Evolutionary conservation across 2,888 invertebrate species (phyloP).

Genomic region (Caenorhabditis sp.): DNA sequence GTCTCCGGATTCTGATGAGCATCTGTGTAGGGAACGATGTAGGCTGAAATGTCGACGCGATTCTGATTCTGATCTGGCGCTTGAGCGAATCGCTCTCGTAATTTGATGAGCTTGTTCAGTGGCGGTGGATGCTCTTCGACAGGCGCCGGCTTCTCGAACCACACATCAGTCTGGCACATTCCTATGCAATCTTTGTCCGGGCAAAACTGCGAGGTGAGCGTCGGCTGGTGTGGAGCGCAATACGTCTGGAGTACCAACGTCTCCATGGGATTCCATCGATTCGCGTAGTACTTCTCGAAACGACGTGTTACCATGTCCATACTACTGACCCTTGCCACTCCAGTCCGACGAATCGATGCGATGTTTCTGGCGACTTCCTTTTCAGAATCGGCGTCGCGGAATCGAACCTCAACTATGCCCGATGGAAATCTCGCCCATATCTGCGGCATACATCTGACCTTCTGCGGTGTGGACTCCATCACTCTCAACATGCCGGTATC

Average conservation of each 20-base stretch:
- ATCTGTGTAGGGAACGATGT: constrained; percentile 77
- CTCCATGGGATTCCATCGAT: background rate
- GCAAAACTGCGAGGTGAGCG: background rate
- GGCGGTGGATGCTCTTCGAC: background rate
- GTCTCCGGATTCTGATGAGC: constrained; percentile 87
- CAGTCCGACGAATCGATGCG: background rate
- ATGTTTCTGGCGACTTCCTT: background rate
- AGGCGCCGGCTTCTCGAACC: background rate
- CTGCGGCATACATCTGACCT: too few relatives aligned
- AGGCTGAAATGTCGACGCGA: constrained; percentile 49
- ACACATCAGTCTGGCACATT: background rate
- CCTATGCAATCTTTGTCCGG: constrained; percentile 8
- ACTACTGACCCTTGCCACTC: background rate
- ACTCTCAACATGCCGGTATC: background rate
- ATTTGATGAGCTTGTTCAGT: background rate
- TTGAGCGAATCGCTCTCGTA: background rate
- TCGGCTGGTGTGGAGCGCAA: background rate
- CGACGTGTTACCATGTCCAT: background rate
- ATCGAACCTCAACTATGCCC: constrained; percentile 1
- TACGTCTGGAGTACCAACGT: background rate
- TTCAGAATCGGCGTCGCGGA: background rate
- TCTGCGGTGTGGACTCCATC: too few relatives aligned
- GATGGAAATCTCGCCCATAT: too few relatives aligned
- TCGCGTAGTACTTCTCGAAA: background rate
- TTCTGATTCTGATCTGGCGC: background rate